These are phyloP conservation scores for Drosophila cyrtoloma DNA, from an alignment of 2,888 invertebrate genomes.

Conservation along the genomic window DNA sequence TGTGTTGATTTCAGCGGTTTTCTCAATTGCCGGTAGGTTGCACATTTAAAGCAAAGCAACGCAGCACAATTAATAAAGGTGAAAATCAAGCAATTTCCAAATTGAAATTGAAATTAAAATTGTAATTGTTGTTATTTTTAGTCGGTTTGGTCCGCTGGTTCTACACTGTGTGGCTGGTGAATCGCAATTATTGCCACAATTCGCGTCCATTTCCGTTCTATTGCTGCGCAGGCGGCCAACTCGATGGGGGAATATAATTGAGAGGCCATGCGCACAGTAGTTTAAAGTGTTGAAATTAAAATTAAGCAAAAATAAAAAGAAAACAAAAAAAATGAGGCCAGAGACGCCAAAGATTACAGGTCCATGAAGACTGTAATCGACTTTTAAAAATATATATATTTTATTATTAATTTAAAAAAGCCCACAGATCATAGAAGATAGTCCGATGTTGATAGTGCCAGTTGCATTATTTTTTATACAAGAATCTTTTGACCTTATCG, in stretches of 20 bases:
- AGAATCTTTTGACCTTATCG: too few species aligned
- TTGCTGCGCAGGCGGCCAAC: conserved; percentile 20
- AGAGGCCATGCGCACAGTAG: conserved; percentile 37
- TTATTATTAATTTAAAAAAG: neutral
- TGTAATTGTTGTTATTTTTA: conserved; percentile 24
- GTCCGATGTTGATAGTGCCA: too few species aligned
- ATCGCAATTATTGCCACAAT: conserved; percentile 66
- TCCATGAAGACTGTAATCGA: neutral
- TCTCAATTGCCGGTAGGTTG: conserved; percentile 48
- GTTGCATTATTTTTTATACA: too few species aligned
- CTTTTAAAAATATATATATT: neutral
- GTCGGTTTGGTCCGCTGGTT: conserved; percentile 16
- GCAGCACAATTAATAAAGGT: conserved; percentile 56
- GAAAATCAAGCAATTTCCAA: conserved; percentile 38
- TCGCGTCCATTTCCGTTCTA: conserved; percentile 71
- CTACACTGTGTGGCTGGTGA: conserved; percentile 21
- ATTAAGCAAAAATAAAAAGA: neutral
- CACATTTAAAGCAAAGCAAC: conserved; percentile 34
- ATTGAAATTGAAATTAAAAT: conserved; percentile 36
- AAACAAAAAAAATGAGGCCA: too few species aligned
- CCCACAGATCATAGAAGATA: neutral
- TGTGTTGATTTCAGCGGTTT: conserved; percentile 62
- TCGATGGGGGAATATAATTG: conserved; percentile 18
- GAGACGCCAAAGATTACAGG: neutral
- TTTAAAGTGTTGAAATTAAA: neutral